phyloP scores from a whole-genome alignment of 2,888 invertebrate species.

The Epinotia nisella region DNA sequence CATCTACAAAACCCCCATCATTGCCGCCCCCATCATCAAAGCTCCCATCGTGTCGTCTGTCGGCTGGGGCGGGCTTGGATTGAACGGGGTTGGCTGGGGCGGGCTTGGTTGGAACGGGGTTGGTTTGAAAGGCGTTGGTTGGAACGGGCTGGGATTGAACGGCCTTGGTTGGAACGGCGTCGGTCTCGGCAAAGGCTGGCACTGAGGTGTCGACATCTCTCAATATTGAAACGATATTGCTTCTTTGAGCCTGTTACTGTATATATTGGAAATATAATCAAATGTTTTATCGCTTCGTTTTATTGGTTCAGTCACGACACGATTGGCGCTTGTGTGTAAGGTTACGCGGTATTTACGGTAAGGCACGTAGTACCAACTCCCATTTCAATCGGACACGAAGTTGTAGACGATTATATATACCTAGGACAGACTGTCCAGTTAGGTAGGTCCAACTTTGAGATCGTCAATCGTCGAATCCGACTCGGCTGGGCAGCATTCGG shows the following conservation, averaged over 20 bases:
- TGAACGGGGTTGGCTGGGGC: slow-evolving; percentile 46
- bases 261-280: slow-evolving; percentile 32
- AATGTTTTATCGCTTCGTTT: slow-evolving; percentile 38
- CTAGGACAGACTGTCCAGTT: no score
- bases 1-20: slow-evolving; percentile 48
- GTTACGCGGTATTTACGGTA: no score
- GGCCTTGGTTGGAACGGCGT: slow-evolving; percentile 46
- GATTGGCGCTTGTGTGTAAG: slow-evolving; percentile 13
- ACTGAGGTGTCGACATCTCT: slow-evolving; percentile 47
- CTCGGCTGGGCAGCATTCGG: no score
- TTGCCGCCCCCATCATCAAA: slow-evolving; percentile 48
- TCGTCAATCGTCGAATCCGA: no score
- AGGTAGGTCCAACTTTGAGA: no score
- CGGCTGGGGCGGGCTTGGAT: slow-evolving; percentile 32
- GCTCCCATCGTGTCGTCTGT: slow-evolving; percentile 47
- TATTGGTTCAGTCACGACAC: slow-evolving; percentile 15
- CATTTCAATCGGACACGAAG: no score
- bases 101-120: slow-evolving; percentile 43
- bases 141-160: slow-evolving; percentile 47
- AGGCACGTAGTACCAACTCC: no score
- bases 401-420: no score
- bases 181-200: slow-evolving; percentile 50
- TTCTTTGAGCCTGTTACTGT: slow-evolving; percentile 38
- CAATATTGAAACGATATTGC: slow-evolving; percentile 48
- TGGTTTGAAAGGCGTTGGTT: slow-evolving; percentile 46